phyloP scores from a whole-genome alignment of 2,113 vertebrate genomes.

The Albula glossodonta region DNA sequence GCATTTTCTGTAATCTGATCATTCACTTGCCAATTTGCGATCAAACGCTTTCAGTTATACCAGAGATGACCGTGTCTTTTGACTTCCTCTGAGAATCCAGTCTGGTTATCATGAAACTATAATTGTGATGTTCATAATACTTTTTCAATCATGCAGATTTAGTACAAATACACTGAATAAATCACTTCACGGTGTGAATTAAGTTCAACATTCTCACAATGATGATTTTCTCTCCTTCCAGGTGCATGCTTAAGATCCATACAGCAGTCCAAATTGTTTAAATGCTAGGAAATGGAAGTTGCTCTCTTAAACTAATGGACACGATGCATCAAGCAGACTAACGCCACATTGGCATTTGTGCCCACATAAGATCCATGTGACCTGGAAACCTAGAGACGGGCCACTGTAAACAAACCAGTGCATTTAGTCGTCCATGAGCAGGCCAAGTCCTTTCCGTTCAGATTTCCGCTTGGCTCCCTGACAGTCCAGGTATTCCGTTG shows the following conservation, averaged over 20 bases:
- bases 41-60: neutral
- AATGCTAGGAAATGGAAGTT: neutral
- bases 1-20: too few species aligned
- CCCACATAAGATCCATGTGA: conserved; percentile 21
- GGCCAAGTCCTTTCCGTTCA: conserved; percentile 67
- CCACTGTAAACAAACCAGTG: conserved; percentile 71
- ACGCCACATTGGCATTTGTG: conserved; percentile 29
- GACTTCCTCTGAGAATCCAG: neutral
- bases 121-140: neutral
- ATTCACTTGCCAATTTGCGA: too few species aligned
- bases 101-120: neutral
- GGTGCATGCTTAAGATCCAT: conserved; percentile 14
- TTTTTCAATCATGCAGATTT: neutral
- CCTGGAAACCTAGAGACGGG: conserved; percentile 45
- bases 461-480: conserved; percentile 62
- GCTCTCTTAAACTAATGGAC: conserved; percentile 22
- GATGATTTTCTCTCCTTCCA: neutral
- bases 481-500: conserved; percentile 59
- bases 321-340: neutral
- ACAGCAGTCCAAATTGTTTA: conserved; percentile 16
- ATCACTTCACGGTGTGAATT: neutral
- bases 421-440: conserved; percentile 67
- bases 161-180: neutral
- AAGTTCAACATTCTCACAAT: neutral
- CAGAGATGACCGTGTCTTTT: neutral